phyloP scores from a whole-genome alignment of 2,113 vertebrate genomes.

The Anhinga rufa region DNA sequence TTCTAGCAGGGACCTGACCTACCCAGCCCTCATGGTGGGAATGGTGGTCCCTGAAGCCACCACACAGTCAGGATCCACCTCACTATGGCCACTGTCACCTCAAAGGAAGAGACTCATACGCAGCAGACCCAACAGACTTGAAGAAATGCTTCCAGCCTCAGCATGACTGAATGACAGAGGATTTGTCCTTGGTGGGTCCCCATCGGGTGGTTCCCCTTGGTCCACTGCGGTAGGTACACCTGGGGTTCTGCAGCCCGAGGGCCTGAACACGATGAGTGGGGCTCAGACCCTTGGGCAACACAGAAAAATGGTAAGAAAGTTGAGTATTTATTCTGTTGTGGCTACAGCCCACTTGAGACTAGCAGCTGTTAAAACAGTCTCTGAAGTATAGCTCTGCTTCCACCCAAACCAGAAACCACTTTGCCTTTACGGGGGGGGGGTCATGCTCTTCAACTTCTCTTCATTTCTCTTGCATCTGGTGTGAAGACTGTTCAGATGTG shows the following conservation, averaged over 20 bases:
- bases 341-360: background rate
- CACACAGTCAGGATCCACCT: background rate
- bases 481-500: background rate
- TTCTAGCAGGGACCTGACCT: fast-evolving
- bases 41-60: background rate
- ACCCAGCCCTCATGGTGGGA: background rate
- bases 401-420: background rate
- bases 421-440: background rate
- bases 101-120: background rate
- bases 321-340: background rate
- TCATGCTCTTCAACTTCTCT: background rate
- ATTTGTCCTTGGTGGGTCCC: background rate
- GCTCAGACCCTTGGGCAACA: background rate
- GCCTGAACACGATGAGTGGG: fast-evolving
- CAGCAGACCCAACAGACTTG: background rate
- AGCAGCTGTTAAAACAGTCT: background rate
- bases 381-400: background rate
- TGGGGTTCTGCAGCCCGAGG: background rate
- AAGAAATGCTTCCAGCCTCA: background rate
- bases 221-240: background rate
- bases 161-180: background rate
- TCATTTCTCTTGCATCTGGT: background rate
- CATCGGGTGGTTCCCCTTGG: background rate
- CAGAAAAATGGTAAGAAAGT: background rate
- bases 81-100: background rate